Percentiles rank a stretch among this genome's conserved stretches.
phyloP scores from a whole-genome alignment of 2,113 vertebrate species.

The Lathamus discolor region DNA sequence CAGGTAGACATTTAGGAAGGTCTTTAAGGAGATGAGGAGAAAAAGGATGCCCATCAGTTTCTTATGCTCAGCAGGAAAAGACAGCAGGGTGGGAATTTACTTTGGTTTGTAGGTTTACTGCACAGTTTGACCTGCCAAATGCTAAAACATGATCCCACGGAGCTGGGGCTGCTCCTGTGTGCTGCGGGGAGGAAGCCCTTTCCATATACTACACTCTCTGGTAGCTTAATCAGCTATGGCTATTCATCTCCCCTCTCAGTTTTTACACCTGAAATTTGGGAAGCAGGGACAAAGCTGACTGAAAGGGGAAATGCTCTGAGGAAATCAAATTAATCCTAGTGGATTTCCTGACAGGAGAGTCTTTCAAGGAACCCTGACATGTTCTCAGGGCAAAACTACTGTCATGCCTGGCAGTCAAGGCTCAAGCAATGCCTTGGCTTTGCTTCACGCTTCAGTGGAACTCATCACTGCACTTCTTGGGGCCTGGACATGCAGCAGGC shows the following conservation, averaged over 20 bases:
- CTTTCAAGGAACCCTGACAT: slow-evolving; percentile 12
- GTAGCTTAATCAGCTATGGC: neutral
- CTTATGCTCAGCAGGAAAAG: neutral
- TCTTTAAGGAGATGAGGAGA: neutral
- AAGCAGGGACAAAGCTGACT: neutral
- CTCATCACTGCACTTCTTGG: rapidly evolving
- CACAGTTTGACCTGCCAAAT: neutral
- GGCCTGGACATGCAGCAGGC: neutral
- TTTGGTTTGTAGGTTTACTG: neutral
- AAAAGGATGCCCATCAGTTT: neutral
- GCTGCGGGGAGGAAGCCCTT: neutral
- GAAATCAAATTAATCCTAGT: slow-evolving; percentile 31
- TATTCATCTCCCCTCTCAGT: neutral
- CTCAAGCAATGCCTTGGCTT: neutral
- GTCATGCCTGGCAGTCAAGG: neutral
- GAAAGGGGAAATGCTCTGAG: neutral
- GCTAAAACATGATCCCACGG: rapidly evolving
- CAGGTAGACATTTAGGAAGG: neutral
- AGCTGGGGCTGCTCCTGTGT: neutral
- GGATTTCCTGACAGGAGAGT: slow-evolving; percentile 34
- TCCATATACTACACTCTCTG: neutral
- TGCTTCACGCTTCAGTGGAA: neutral
- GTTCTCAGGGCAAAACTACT: neutral
- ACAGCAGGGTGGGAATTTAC: neutral
- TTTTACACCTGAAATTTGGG: neutral